A percentile compares a stretch with the other conserved stretches of the same genome.
phyloP scores from a whole-genome alignment of 2,113 vertebrate genomes.

The Lynx canadensis region DNA sequence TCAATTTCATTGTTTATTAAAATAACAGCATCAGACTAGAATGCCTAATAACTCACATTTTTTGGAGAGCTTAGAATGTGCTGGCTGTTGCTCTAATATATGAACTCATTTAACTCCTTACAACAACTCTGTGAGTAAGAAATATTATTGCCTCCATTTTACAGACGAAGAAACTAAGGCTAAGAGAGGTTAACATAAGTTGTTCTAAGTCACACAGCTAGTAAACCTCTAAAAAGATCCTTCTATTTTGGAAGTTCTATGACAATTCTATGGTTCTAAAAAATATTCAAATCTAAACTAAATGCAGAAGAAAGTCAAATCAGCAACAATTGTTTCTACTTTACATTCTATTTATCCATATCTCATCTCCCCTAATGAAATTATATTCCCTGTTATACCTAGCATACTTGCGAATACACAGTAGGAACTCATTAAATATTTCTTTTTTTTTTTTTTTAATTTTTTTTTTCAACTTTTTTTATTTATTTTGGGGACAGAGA shows the following conservation, averaged over 20 bases:
- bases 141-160: background rate
- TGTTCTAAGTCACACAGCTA: background rate
- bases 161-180: background rate
- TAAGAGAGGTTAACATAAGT: background rate
- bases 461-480: too few relatives aligned
- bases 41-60: background rate
- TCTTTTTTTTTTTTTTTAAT: too few relatives aligned
- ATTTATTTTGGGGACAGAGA: too few relatives aligned
- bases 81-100: background rate
- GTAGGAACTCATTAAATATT: background rate
- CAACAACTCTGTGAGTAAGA: background rate
- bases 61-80: background rate
- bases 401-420: background rate
- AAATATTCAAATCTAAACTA: background rate
- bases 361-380: background rate
- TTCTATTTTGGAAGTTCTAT: background rate
- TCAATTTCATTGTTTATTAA: background rate
- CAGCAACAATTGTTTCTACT: background rate
- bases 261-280: slow-evolving; percentile 4
- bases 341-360: background rate
- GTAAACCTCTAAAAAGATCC: background rate
- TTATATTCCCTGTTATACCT: background rate
- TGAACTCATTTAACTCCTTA: background rate
- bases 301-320: slow-evolving; percentile 12
- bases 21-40: background rate